Evolutionary conservation across 1,140 invertebrate genomes (phyloP).

Genomic region (Stegodyphus mimosarum): DNA sequence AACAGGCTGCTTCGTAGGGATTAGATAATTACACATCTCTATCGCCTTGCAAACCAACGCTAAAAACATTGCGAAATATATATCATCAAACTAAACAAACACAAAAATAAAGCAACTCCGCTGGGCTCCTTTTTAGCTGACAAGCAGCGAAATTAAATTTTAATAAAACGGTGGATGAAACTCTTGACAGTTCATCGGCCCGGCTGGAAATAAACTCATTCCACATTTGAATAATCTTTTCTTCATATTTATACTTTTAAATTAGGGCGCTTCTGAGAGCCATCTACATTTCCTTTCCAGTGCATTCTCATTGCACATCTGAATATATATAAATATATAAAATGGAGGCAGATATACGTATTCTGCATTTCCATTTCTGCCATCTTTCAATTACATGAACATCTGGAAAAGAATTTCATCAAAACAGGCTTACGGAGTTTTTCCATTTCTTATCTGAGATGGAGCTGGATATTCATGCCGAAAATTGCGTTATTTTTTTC

Average conservation of each 20-base stretch:
- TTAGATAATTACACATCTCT: no score
- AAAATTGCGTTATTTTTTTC: conserved; percentile 59
- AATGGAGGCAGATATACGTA: conserved; percentile 35
- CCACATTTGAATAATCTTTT: conserved; percentile 53
- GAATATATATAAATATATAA: conserved; percentile 28
- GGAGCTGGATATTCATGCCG: conserved; percentile 58
- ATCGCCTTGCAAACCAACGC: no score
- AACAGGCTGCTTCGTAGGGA: no score
- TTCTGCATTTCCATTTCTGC: conserved; percentile 50
- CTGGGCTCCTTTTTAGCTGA: conserved; percentile 15
- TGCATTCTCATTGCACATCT: background rate
- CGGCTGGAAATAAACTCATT: conserved; percentile 30
- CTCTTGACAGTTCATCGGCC: conserved; percentile 50
- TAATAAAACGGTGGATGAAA: conserved; percentile 46
- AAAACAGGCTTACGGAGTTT: conserved; percentile 60
- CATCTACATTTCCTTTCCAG: conserved; percentile 3
- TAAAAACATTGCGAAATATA: background rate
- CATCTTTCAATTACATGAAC: conserved; percentile 59
- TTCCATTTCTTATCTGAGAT: conserved; percentile 50
- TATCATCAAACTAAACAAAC: background rate
- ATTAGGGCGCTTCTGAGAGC: background rate
- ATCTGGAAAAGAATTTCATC: conserved; percentile 62
- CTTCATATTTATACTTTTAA: conserved; percentile 56
- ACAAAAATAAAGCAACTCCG: conserved; percentile 8
- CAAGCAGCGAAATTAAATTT: conserved; percentile 48